phyloP scores from a whole-genome alignment of 2,113 vertebrate species.

The Fregetta grallaria region DNA sequence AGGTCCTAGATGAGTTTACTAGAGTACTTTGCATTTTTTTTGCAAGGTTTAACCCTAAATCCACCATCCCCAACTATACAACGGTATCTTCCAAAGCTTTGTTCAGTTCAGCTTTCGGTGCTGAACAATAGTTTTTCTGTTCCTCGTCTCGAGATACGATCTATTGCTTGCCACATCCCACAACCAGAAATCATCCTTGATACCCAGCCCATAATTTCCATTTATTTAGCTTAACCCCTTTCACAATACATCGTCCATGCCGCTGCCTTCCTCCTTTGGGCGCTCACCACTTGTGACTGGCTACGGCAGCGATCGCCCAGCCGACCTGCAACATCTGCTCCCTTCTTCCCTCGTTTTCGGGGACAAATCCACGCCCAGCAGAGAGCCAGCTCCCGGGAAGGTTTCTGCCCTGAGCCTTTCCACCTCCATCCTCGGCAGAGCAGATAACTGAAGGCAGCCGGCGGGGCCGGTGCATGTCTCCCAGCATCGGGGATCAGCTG shows the following conservation, averaged over 20 bases:
- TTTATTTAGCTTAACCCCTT: not conserved
- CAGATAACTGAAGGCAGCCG: too few relatives aligned
- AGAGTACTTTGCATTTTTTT: not conserved
- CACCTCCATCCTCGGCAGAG: not conserved
- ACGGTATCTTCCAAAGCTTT: not conserved
- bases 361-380: not conserved
- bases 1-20: not conserved
- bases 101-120: not conserved
- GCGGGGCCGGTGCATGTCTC: rapidly evolving
- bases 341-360: not conserved
- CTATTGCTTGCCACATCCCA: not conserved
- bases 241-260: not conserved
- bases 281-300: not conserved
- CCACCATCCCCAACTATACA: not conserved
- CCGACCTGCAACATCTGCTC: not conserved
- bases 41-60: not conserved
- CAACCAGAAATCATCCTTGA: not conserved
- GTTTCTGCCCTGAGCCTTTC: not conserved
- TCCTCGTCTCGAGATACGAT: rapidly evolving
- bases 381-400: not conserved
- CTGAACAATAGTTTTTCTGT: not conserved
- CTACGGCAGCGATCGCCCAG: not conserved
- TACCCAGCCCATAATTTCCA: not conserved
- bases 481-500: not conserved
- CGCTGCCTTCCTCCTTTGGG: not conserved